A percentile compares a stretch with the other conserved stretches of the same genome.
Conservation (phyloP, 1,140 invertebrate species). For the Papilio helenus region DNA sequence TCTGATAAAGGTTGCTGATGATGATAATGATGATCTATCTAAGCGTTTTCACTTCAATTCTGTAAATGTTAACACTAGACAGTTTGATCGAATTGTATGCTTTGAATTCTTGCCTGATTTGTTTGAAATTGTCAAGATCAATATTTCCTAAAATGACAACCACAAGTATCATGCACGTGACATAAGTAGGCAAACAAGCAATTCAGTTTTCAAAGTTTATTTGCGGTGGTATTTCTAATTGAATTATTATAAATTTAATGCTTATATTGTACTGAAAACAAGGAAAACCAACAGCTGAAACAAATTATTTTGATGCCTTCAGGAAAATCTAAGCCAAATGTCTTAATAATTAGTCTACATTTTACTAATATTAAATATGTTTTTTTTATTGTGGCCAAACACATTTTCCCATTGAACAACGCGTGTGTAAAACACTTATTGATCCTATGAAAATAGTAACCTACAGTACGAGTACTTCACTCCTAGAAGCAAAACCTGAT, state of each 20-base stretch:
- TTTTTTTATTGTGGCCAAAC: background rate
- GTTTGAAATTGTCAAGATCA: background rate
- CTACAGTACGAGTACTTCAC: background rate
- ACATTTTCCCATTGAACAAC: background rate
- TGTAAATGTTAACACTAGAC: background rate
- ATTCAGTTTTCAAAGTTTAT: constrained; percentile 8
- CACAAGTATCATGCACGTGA: background rate
- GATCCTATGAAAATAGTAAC: background rate
- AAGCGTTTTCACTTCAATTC: no score
- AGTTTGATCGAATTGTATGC: background rate
- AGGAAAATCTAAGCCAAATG: background rate
- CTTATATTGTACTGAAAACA: background rate
- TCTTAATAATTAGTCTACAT: background rate
- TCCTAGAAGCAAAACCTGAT: background rate
- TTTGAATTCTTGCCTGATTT: background rate
- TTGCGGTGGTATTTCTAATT: constrained; percentile 9
- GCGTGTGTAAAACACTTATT: background rate
- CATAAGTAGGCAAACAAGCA: background rate
- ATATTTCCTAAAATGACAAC: background rate
- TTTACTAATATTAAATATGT: background rate
- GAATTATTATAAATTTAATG: constrained; percentile 6
- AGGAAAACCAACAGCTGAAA: constrained; percentile 5
- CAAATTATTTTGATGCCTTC: background rate
- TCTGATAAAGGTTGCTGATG: no score
- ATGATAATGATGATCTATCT: no score